Evolutionary conservation across 2,113 vertebrate genomes (phyloP).

Genomic region (Atrichornis clamosus): DNA sequence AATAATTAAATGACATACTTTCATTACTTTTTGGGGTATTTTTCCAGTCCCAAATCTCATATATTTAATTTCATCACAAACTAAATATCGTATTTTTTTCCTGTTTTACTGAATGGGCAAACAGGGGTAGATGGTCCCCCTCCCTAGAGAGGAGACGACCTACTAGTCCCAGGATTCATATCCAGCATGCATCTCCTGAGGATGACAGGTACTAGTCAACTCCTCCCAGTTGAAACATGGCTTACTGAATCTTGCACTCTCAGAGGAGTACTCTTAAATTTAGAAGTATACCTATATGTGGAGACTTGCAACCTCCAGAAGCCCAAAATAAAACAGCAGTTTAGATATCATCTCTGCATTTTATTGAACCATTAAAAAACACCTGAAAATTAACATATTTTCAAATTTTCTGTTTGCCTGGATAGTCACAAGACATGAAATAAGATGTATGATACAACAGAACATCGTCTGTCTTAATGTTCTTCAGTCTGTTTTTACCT

Average conservation of each 20-base stretch:
- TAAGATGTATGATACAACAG: not conserved
- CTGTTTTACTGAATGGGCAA: constrained; percentile 80
- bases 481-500: not conserved
- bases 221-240: constrained; percentile 70
- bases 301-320: not conserved
- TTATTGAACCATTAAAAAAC: constrained; percentile 39
- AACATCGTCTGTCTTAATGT: not conserved
- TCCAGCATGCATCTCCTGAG: constrained; percentile 95
- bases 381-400: not conserved
- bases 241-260: constrained; percentile 52
- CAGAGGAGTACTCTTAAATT: not conserved
- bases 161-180: constrained; percentile 97
- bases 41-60: constrained; percentile 70
- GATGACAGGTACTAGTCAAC: constrained; percentile 93
- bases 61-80: constrained; percentile 62
- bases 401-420: not conserved
- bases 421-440: not conserved
- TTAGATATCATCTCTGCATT: not conserved
- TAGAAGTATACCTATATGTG: not conserved
- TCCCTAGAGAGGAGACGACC: constrained; percentile 94
- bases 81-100: constrained; percentile 77
- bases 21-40: constrained; percentile 60
- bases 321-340: not conserved
- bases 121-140: constrained; percentile 84
- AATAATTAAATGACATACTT: not conserved